A percentile compares a stretch with the other conserved stretches of the same genome.
These are phyloP conservation scores for Enteromius radiatus DNA, from an alignment of 2,797 vertebrate species.

Conservation along the genomic window DNA sequence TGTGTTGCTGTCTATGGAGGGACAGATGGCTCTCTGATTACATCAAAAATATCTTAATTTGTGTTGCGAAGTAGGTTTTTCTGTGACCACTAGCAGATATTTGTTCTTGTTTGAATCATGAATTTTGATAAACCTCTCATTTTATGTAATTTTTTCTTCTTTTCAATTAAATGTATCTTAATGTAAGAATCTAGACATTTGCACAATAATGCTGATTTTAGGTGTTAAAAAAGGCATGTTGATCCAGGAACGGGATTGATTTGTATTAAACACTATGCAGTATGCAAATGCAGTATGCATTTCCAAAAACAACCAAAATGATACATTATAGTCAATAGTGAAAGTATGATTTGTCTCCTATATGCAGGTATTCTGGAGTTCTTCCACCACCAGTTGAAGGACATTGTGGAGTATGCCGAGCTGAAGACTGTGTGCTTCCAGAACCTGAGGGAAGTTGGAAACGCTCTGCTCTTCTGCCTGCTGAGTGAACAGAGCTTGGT, in stretches of 20 bases:
- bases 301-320: not conserved
- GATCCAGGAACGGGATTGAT: not conserved
- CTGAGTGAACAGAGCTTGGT: constrained; percentile 99
- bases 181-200: not conserved
- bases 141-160: not conserved
- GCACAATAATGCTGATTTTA: not conserved
- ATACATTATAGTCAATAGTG: no score
- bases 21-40: no score
- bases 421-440: constrained; percentile 98
- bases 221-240: not conserved
- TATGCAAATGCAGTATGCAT: not conserved
- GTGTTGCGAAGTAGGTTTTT: not conserved
- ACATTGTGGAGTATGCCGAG: constrained; percentile 97
- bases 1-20: no score
- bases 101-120: not conserved
- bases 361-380: constrained; percentile 94
- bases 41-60: no score
- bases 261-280: not conserved
- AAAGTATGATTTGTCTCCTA: constrained; percentile 2
- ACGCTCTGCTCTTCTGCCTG: constrained; percentile 95
- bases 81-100: not conserved
- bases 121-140: not conserved
- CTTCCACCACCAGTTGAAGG: constrained; percentile 98
- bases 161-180: not conserved
- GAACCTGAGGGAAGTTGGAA: constrained; percentile 97